Evolutionary conservation across 2,797 vertebrate genomes (phyloP).

Genomic region (Natrix natrix): DNA sequence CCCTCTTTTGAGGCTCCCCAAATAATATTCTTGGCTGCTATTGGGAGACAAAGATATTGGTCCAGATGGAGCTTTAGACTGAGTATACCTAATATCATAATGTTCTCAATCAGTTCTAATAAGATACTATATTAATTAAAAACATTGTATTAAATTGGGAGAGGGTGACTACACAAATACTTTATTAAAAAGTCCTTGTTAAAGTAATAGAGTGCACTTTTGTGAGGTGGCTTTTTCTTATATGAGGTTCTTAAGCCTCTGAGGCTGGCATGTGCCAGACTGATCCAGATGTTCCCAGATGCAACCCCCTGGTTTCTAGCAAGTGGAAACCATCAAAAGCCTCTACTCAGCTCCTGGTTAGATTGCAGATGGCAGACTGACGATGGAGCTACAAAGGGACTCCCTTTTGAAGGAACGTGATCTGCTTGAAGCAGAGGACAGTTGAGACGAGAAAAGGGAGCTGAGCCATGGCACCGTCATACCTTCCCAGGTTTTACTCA

Average conservation of each 20-base stretch:
- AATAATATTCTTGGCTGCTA: neutral
- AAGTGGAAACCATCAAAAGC: neutral
- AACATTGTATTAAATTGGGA: neutral
- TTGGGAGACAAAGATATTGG: neutral
- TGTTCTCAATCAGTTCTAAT: neutral
- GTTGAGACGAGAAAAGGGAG: neutral
- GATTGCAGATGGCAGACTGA: neutral
- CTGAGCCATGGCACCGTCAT: neutral
- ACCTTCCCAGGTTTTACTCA: neutral
- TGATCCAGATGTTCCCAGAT: neutral
- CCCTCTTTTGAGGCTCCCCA: neutral
- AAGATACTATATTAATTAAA: neutral
- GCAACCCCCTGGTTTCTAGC: neutral
- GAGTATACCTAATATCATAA: neutral
- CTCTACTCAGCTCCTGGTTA: neutral
- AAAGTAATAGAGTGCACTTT: neutral
- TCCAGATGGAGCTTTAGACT: neutral
- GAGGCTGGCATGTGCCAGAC: neutral
- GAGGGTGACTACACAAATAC: neutral
- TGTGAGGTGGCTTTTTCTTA: neutral
- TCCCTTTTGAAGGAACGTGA: neutral
- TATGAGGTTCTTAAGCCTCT: neutral
- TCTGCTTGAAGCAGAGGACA: neutral
- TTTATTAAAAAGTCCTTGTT: neutral
- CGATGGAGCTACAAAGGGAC: neutral